phyloP scores from a whole-genome alignment of 64 coral and sea anemone genomes.

The Actinia equina region DNA sequence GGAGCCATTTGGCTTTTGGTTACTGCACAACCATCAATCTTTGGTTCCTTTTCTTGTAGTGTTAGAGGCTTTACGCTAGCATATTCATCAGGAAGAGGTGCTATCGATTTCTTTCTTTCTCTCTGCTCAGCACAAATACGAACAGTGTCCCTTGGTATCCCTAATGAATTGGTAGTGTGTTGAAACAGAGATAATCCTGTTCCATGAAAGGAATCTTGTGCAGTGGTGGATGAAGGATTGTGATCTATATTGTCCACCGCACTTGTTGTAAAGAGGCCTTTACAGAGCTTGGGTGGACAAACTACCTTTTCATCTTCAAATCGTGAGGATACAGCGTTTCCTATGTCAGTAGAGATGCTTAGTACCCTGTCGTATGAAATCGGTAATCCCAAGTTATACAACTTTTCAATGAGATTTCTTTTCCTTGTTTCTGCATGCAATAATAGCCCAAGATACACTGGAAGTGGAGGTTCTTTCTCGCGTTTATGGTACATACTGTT shows the following conservation, averaged over 20 bases:
- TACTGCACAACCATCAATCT: too few species aligned
- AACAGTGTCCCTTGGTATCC: too few species aligned
- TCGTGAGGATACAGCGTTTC: constrained; percentile 3
- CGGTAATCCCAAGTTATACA: background rate
- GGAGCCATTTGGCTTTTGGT: too few species aligned
- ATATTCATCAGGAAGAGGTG: too few species aligned
- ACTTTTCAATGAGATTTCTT: background rate
- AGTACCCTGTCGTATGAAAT: constrained; percentile 29
- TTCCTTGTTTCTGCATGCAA: background rate
- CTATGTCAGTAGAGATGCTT: constrained; percentile 31
- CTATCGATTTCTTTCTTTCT: too few species aligned
- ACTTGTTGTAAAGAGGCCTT: constrained; percentile 10
- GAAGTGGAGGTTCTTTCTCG: background rate
- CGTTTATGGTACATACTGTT: background rate
- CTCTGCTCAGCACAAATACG: too few species aligned
- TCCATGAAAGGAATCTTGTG: constrained; percentile 38
- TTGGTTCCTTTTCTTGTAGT: too few species aligned
- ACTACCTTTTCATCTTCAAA: constrained; percentile 22
- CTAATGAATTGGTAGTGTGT: background rate
- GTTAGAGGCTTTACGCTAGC: too few species aligned
- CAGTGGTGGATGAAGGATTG: constrained; percentile 29
- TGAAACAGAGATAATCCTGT: constrained; percentile 37
- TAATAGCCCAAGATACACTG: background rate
- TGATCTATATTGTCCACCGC: constrained; percentile 48
- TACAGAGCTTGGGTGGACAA: constrained; percentile 24